Evolutionary conservation across 2,113 vertebrate genomes (phyloP).

Genomic region (Anoura caudifer): DNA sequence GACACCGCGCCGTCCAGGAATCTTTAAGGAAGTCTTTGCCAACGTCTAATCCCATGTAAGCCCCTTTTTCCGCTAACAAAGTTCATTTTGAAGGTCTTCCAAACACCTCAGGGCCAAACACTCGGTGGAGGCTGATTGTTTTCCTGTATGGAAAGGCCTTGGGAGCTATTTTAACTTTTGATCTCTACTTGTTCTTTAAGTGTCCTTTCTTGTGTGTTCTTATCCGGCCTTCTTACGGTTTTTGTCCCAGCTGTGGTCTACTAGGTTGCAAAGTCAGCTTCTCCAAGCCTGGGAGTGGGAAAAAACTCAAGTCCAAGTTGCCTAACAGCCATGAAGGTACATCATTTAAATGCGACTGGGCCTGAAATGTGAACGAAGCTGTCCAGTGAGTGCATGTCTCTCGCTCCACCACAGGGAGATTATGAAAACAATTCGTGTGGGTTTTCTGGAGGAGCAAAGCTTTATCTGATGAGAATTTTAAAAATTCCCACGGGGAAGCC

Average conservation of each 20-base stretch:
- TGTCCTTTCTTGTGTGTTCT: background rate
- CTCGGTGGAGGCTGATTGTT: accelerated
- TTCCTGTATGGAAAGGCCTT: background rate
- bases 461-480: conserved; percentile 32
- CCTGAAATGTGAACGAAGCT: background rate
- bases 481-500: background rate
- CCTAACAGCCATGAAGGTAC: background rate
- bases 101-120: background rate
- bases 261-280: background rate
- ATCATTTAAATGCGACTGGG: background rate
- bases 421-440: background rate
- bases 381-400: accelerated
- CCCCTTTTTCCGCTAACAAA: background rate
- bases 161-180: background rate
- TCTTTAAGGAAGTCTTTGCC: background rate
- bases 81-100: background rate
- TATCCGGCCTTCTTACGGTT: background rate
- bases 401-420: background rate
- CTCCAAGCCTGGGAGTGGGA: background rate
- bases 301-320: background rate
- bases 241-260: background rate
- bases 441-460: background rate
- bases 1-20: too few relatives aligned
- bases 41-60: background rate
- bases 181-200: background rate